Conservation (phyloP, 2,113 vertebrate genomes). For the Carlito syrichta region DNA sequence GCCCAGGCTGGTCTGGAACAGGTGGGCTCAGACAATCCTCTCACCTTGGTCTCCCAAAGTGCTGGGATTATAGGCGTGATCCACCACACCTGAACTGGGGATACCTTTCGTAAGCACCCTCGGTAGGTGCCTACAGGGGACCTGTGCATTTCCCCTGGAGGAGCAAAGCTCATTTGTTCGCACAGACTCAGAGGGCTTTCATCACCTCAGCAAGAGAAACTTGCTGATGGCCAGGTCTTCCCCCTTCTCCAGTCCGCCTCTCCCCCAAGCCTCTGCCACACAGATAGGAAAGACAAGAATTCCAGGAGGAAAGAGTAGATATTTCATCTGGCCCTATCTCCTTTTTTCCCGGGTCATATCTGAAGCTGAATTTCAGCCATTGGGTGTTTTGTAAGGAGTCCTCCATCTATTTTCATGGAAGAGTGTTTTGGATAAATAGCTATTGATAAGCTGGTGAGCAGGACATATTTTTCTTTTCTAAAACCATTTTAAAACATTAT, state of each 20-base stretch:
- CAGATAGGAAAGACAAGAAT: too few relatives aligned
- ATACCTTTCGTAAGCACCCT: not conserved
- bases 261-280: not conserved
- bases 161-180: not conserved
- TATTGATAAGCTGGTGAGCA: not conserved
- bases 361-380: not conserved
- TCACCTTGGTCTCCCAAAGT: too few relatives aligned
- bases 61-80: too few relatives aligned
- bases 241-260: too few relatives aligned
- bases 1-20: too few relatives aligned
- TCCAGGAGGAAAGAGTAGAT: not conserved
- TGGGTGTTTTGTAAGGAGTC: not conserved
- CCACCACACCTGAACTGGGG: too few relatives aligned
- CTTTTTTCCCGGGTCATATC: not conserved
- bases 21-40: too few relatives aligned
- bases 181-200: accelerated
- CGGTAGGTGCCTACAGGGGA: not conserved
- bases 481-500: not conserved
- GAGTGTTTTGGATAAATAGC: not conserved
- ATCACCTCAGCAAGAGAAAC: not conserved
- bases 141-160: not conserved
- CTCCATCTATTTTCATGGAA: not conserved
- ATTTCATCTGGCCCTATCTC: not conserved
- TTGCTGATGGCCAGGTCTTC: too few relatives aligned
- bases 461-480: not conserved